A percentile compares a stretch with the other conserved stretches of the same genome.
Conservation (phyloP, 2,888 invertebrate species). For the Merodon equestris region DNA sequence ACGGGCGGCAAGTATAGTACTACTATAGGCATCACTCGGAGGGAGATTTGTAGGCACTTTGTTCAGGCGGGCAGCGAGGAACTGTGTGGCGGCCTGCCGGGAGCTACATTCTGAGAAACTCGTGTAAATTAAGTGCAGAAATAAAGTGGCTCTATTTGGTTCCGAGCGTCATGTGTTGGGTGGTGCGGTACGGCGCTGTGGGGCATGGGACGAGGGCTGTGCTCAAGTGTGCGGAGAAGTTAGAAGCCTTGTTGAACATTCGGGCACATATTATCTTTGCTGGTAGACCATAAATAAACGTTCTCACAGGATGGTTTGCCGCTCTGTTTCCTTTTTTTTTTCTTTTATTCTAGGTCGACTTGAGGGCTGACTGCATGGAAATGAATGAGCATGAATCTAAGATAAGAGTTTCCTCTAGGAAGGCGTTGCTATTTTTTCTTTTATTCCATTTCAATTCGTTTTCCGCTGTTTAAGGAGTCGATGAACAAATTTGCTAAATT, state of each 20-base stretch:
- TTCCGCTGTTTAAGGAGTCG: conserved; percentile 47
- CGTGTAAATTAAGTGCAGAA: conserved; percentile 68
- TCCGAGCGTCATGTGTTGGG: not conserved
- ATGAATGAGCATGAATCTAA: conserved; percentile 43
- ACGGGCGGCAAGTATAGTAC: conserved; percentile 2
- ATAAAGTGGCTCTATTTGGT: conserved; percentile 66
- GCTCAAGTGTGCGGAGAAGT: conserved; percentile 50
- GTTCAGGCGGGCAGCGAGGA: conserved; percentile 48
- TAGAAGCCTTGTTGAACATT: conserved; percentile 69
- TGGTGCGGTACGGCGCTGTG: no score
- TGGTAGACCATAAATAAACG: conserved; percentile 67
- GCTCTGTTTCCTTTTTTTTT: conserved; percentile 34
- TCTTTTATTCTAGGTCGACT: conserved; percentile 14
- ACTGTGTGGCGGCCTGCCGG: conserved; percentile 1
- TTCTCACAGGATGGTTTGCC: conserved; percentile 49
- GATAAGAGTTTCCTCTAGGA: conserved; percentile 38
- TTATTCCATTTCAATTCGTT: conserved; percentile 46
- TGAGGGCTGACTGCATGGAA: conserved; percentile 37
- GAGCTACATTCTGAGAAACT: conserved; percentile 58
- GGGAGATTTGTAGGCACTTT: conserved; percentile 64
- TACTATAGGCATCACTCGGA: conserved; percentile 22
- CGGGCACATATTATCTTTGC: conserved; percentile 65
- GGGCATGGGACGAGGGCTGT: conserved; percentile 14
- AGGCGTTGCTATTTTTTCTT: conserved; percentile 30
- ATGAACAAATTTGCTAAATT: conserved; percentile 50